Base-by-base conservation (phyloP, 1,140 invertebrate genomes). In the Homarus americanus region DNA sequence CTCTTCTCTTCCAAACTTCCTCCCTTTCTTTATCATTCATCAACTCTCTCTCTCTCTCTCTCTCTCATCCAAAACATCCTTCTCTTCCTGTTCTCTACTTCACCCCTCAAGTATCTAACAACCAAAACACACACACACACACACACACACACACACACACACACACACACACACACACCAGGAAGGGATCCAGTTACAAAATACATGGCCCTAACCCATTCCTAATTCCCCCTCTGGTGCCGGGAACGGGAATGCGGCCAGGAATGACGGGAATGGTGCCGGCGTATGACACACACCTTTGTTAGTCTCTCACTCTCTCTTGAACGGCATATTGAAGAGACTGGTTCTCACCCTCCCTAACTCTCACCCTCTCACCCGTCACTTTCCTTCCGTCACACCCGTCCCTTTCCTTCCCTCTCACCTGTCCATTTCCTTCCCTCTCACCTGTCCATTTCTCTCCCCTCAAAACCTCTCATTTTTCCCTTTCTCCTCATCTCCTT, bases 191-290 rank as follows among this genome's bases (percentile, higher is more conserved):
- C 4, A 10, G 53, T 63, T 24, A 5, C 58, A 63, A 17, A 63
- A 63, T 63, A 63, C 28, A 12, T 78, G 15, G 38, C 9, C 17
- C 24, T n/a, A 20, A 0, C 76, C 49, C 28, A 76, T 76, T 79
- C 76, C 76, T 79, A 69, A 69, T 69, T 40, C 12, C 76, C n/a
- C 28, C 76, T 28, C 2, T 32, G 41, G 9, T 49, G 76, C 9
- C 38, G 40, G 79, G 44, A 36, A 58, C 38, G 32, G 79, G 79
- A 82, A 82, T 82, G 79, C 63, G 49, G 53, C 49, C 79, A 36
- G 41, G 79, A 82, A 82, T 82, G 79, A 82, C 79, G 34, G 79
- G 79, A 82, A 82, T 82, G 79, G 53, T 28, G 79, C 20, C 32
- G 44, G 15, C 44, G 49, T 82, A 82, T 82, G 79, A 82, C 53